Evolutionary conservation across 2,113 vertebrate genomes (phyloP).

Genomic region (Sporophila hypoxantha): DNA sequence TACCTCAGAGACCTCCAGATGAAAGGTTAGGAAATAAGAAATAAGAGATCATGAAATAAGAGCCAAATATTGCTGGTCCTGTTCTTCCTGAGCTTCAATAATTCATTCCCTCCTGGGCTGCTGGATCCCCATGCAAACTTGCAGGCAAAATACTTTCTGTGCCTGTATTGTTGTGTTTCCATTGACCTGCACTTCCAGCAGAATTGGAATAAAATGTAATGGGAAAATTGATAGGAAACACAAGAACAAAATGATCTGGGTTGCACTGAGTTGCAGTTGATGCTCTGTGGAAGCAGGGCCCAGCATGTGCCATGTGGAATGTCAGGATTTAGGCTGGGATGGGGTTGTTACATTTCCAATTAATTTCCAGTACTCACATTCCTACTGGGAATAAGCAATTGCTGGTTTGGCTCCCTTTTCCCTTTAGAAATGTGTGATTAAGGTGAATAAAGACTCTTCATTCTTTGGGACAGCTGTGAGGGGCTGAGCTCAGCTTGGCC

Average conservation of each 20-base stretch:
- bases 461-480: neutral
- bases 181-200: neutral
- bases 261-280: neutral
- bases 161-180: neutral
- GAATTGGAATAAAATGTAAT: neutral
- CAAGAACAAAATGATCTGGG: neutral
- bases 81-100: neutral
- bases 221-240: neutral
- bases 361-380: neutral
- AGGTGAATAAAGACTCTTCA: neutral
- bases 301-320: neutral
- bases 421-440: neutral
- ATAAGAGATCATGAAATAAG: neutral
- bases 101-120: neutral
- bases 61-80: neutral
- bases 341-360: neutral
- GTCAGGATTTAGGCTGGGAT: neutral
- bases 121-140: neutral
- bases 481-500: neutral
- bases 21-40: too few species aligned
- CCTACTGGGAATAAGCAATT: neutral
- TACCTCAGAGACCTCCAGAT: neutral
- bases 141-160: neutral
- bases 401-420: neutral
- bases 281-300: neutral